Conservation (phyloP, 2,797 vertebrate genomes). For the Adrianichthys oophorus region DNA sequence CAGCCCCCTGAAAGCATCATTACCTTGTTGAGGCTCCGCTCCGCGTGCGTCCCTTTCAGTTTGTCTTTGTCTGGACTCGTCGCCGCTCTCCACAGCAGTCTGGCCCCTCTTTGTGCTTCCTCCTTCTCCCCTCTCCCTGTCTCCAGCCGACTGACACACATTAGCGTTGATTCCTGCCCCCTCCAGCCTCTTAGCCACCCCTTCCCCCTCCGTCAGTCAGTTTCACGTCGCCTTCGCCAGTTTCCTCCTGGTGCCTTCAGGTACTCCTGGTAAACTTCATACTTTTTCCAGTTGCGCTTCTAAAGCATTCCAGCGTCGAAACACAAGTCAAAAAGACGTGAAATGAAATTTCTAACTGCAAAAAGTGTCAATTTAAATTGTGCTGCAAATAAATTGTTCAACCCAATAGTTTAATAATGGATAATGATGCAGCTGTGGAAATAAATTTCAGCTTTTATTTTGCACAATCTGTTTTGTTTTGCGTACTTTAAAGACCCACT, state of each 20-base stretch:
- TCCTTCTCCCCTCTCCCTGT: constrained; percentile 5
- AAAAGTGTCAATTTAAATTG: too few relatives aligned
- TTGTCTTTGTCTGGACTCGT: constrained; percentile 14
- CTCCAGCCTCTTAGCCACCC: constrained; percentile 32
- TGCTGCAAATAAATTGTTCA: too few relatives aligned
- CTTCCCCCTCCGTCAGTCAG: constrained; percentile 38
- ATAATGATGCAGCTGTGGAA: too few relatives aligned
- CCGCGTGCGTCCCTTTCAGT: constrained; percentile 11
- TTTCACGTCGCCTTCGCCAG: not conserved
- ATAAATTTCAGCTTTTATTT: too few relatives aligned
- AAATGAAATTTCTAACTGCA: too few relatives aligned
- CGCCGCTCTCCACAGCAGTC: not conserved
- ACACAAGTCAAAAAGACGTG: too few relatives aligned
- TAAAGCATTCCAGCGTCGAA: too few relatives aligned
- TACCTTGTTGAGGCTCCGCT: constrained; percentile 45
- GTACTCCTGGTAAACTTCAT: constrained; percentile 20
- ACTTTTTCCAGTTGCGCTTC: not conserved
- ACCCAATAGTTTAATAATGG: too few relatives aligned
- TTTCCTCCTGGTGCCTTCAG: constrained; percentile 38
- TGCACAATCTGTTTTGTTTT: too few relatives aligned
- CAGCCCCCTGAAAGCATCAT: constrained; percentile 19
- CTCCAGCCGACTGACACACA: constrained; percentile 21
- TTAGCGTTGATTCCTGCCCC: constrained; percentile 21
- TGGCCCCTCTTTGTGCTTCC: not conserved
- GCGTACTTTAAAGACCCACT: too few relatives aligned